Evolutionary conservation across 2,888 invertebrate species (phyloP).

Genomic region (Amblyteles armatorius): DNA sequence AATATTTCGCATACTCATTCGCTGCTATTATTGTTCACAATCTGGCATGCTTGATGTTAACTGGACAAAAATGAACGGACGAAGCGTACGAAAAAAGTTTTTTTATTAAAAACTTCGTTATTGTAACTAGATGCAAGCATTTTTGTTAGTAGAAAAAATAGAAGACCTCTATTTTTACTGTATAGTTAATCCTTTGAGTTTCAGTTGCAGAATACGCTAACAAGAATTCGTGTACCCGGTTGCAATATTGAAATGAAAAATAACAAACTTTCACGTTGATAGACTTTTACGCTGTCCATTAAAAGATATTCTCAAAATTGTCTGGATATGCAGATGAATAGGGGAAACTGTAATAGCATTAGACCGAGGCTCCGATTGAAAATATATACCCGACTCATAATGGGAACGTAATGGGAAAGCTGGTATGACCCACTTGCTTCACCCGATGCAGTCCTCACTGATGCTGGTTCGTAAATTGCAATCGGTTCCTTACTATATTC

Average conservation of each 20-base stretch:
- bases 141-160: neutral
- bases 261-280: neutral
- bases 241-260: neutral
- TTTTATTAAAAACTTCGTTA: neutral
- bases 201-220: neutral
- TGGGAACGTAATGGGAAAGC: slow-evolving; percentile 55
- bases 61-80: no score
- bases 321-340: slow-evolving; percentile 1
- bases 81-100: neutral
- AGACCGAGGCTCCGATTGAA: slow-evolving; percentile 28
- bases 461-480: slow-evolving; percentile 40
- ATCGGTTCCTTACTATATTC: slow-evolving; percentile 37
- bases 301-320: slow-evolving; percentile 19
- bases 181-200: neutral
- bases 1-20: no score
- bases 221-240: neutral
- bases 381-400: slow-evolving; percentile 38
- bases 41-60: no score
- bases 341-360: slow-evolving; percentile 41
- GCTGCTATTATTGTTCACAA: no score
- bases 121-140: neutral
- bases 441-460: slow-evolving; percentile 1
- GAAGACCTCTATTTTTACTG: no score
- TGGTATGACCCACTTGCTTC: slow-evolving; percentile 49
- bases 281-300: neutral